Evolutionary conservation across 2,113 vertebrate species (phyloP).

Genomic region (Hyperoodon ampullatus): DNA sequence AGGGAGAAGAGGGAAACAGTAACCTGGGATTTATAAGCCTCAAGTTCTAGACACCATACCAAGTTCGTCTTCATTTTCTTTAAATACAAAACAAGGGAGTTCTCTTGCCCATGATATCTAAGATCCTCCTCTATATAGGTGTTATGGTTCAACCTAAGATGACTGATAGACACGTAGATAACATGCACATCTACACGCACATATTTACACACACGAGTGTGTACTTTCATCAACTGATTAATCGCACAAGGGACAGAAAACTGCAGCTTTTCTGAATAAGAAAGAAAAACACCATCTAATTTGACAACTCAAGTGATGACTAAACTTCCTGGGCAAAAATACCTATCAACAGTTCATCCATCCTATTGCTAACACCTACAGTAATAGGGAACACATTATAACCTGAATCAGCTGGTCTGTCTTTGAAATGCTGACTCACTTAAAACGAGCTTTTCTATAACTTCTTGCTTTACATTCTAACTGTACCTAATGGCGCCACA

Average conservation of each 20-base stretch:
- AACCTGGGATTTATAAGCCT: neutral
- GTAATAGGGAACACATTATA: neutral
- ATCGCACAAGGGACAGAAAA: neutral
- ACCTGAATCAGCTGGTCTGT: neutral
- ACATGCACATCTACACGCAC: neutral
- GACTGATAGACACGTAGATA: neutral
- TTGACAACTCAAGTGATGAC: neutral
- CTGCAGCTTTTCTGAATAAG: neutral
- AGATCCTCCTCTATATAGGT: neutral
- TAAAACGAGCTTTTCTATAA: neutral
- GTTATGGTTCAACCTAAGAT: neutral
- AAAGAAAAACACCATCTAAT: neutral
- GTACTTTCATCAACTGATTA: neutral
- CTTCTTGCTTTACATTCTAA: neutral
- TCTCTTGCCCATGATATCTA: neutral
- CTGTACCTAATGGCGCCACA: neutral
- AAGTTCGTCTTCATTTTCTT: neutral
- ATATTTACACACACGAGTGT: neutral
- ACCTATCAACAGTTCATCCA: neutral
- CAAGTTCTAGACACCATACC: neutral
- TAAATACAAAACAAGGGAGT: neutral
- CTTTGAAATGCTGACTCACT: neutral
- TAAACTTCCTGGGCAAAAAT: neutral
- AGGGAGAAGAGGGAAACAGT: neutral
- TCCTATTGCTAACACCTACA: neutral